Evolutionary conservation across 2,797 vertebrate genomes (phyloP).

Genomic region (Macropodus opercularis): DNA sequence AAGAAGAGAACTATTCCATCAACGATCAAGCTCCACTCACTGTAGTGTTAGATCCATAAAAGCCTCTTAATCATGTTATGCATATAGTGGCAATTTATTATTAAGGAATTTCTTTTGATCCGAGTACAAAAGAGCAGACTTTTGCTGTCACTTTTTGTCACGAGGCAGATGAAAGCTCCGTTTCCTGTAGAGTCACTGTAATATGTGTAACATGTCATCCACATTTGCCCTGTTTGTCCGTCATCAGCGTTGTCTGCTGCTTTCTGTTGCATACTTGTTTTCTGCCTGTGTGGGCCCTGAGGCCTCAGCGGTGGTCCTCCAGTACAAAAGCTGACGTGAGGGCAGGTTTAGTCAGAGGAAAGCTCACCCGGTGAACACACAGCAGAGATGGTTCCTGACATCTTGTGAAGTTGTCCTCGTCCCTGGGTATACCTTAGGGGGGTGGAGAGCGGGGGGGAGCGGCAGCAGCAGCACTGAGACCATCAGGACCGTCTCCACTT

Average conservation of each 20-base stretch:
- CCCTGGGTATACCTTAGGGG: constrained; percentile 82
- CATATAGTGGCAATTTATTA: too few species aligned
- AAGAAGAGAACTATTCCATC: constrained; percentile 9
- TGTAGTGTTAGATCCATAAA: neutral
- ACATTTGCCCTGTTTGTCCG: constrained; percentile 21
- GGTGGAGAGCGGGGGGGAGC: constrained; percentile 65
- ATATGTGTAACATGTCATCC: neutral
- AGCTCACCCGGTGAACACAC: constrained; percentile 85
- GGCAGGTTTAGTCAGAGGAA: constrained; percentile 73
- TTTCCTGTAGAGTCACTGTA: neutral
- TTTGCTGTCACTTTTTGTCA: too few species aligned
- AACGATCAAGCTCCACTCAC: constrained; percentile 7
- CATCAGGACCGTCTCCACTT: constrained; percentile 85
- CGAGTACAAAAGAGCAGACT: too few species aligned
- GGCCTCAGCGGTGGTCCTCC: constrained; percentile 72
- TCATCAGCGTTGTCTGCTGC: constrained; percentile 11
- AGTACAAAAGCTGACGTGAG: constrained; percentile 73
- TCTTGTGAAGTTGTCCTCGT: constrained; percentile 88
- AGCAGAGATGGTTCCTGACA: constrained; percentile 89
- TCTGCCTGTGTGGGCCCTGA: constrained; percentile 19
- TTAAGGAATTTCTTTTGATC: too few species aligned
- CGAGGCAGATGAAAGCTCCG: too few species aligned
- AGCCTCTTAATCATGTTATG: too few species aligned
- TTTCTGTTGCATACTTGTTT: constrained; percentile 13
- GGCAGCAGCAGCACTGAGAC: constrained; percentile 70